These are phyloP conservation scores for Psilopogon haemacephalus DNA, from an alignment of 2,113 vertebrate genomes.

Conservation along the genomic window DNA sequence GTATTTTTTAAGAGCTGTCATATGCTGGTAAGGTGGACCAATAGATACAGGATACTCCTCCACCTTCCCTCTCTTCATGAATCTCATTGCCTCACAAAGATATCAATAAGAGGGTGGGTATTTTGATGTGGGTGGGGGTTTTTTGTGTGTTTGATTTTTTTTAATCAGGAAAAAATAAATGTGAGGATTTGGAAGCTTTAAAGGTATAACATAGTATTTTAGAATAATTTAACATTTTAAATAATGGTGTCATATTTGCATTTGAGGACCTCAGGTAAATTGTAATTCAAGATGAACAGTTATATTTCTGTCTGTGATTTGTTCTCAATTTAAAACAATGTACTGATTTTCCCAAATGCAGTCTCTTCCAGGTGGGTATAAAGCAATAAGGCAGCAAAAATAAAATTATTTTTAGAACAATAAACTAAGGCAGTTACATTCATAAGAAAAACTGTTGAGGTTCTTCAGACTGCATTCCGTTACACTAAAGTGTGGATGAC, in stretches of 20 bases:
- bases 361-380: neutral
- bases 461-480: neutral
- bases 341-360: neutral
- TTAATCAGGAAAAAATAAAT: constrained; percentile 1
- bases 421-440: neutral
- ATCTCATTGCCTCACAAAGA: neutral
- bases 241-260: constrained; percentile 25
- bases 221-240: neutral
- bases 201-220: neutral
- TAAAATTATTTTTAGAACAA: constrained; percentile 21
- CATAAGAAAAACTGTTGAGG: neutral
- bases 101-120: neutral
- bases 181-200: neutral
- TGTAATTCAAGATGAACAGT: neutral
- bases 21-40: neutral
- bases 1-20: neutral
- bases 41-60: neutral
- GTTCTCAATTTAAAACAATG: constrained; percentile 27
- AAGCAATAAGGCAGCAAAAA: neutral
- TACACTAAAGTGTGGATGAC: neutral
- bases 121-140: no score
- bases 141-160: neutral
- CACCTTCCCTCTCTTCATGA: neutral
- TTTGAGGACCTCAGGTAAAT: constrained; percentile 18
- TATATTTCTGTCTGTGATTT: constrained; percentile 5